A percentile compares a stretch with the other conserved stretches of the same genome.
These are phyloP conservation scores for Willisornis vidua DNA, from an alignment of 2,113 vertebrate species.

Conservation along the genomic window DNA sequence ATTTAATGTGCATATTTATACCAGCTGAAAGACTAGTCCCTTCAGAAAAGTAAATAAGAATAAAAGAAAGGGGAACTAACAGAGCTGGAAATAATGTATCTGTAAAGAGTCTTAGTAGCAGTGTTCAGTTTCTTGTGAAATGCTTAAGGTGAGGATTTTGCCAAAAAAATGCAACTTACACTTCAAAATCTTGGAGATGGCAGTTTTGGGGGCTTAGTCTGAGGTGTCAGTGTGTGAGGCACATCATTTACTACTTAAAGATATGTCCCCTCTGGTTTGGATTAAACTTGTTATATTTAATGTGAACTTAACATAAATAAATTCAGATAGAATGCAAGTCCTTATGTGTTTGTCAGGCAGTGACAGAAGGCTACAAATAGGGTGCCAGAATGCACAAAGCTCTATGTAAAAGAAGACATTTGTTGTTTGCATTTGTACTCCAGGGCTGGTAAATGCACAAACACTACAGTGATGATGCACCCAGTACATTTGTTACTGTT, in stretches of 20 bases:
- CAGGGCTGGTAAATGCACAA: background rate
- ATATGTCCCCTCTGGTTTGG: background rate
- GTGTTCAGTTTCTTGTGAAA: background rate
- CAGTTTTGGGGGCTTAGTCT: background rate
- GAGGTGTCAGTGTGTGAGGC: background rate
- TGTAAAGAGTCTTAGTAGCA: background rate
- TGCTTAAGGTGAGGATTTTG: background rate
- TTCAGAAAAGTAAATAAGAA: background rate
- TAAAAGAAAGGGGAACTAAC: background rate
- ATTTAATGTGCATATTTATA: background rate
- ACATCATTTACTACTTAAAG: background rate
- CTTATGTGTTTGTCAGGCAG: background rate
- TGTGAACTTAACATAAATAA: background rate
- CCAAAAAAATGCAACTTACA: background rate
- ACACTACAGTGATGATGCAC: background rate
- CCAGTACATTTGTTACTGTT: background rate
- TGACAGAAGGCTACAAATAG: background rate
- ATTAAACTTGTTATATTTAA: background rate
- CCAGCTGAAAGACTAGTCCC: background rate
- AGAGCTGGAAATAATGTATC: background rate
- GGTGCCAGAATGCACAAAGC: fast-evolving
- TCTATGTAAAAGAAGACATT: background rate
- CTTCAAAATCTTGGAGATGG: background rate
- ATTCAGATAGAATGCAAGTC: background rate
- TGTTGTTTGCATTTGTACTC: background rate